A percentile compares a stretch with the other conserved stretches of the same genome.
Conservation (phyloP, 2,797 vertebrate genomes). For the Tadarida brasiliensis region DNA sequence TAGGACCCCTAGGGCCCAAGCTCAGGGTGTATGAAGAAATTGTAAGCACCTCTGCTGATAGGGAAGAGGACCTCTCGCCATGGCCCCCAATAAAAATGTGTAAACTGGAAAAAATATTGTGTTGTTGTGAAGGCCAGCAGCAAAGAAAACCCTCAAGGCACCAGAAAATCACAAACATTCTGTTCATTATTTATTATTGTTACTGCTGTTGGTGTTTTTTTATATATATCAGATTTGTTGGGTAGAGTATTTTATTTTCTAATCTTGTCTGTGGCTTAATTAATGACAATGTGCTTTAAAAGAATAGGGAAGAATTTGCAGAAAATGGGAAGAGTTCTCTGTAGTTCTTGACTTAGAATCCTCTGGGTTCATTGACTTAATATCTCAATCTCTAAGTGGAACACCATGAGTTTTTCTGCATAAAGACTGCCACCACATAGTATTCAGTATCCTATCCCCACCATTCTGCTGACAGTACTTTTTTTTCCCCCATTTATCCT, state of each 20-base stretch:
- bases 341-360: background rate
- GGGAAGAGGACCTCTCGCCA: background rate
- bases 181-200: background rate
- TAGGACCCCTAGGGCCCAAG: background rate
- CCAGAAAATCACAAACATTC: background rate
- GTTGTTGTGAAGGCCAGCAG: background rate
- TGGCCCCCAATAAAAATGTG: background rate
- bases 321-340: background rate
- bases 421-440: background rate
- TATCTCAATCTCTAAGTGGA: background rate
- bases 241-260: background rate
- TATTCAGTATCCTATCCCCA: fast-evolving
- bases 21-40: background rate
- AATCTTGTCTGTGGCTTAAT: background rate
- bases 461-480: background rate
- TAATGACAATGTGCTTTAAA: background rate
- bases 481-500: no score
- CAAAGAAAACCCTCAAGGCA: background rate
- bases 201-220: background rate
- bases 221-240: background rate
- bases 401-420: background rate
- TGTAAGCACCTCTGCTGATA: background rate
- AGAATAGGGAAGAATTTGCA: background rate
- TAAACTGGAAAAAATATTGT: background rate
- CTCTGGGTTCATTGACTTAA: background rate